These are phyloP conservation scores for Crioceris asparagi DNA, from an alignment of 2,888 invertebrate species.

Conservation along the genomic window DNA sequence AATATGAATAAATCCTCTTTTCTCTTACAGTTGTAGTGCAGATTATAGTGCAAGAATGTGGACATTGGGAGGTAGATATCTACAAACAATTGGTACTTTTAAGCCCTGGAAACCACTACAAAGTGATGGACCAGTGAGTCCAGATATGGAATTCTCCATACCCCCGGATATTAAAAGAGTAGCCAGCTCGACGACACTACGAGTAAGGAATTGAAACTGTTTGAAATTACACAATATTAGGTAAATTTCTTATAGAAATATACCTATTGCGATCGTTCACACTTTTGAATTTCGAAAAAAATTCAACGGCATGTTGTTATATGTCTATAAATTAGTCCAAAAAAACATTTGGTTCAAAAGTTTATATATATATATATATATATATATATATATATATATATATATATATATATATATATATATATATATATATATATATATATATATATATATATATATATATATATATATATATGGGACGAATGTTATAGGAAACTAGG, in stretches of 20 bases:
- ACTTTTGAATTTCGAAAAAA: too few species aligned
- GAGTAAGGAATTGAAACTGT: too few species aligned
- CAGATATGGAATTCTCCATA: constrained; percentile 43
- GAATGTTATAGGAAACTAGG: too few species aligned
- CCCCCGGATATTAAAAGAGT: constrained; percentile 66
- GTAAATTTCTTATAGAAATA: too few species aligned
- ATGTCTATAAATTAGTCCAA: too few species aligned
- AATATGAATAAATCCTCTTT: too few species aligned
- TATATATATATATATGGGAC: too few species aligned
- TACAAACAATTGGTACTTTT: constrained; percentile 67
- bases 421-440: too few species aligned
- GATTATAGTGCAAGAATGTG: constrained; percentile 61
- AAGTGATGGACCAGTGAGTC: constrained; percentile 20
- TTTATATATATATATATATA: not conserved
- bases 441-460: too few species aligned
- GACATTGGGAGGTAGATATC: constrained; percentile 54
- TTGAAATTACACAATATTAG: not conserved
- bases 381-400: constrained; percentile 1
- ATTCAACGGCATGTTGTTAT: too few species aligned
- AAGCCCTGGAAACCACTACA: constrained; percentile 47
- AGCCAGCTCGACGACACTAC: constrained; percentile 66
- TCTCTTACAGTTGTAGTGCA: constrained; percentile 32
- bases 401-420: constrained; percentile 2
- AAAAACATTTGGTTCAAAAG: not conserved
- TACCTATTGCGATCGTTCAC: too few species aligned